Evolutionary conservation across 2,113 vertebrate species (phyloP), one percentile per base, ranked within the genome.

Genomic region (Ptilorrhoa leucosticta): DNA sequence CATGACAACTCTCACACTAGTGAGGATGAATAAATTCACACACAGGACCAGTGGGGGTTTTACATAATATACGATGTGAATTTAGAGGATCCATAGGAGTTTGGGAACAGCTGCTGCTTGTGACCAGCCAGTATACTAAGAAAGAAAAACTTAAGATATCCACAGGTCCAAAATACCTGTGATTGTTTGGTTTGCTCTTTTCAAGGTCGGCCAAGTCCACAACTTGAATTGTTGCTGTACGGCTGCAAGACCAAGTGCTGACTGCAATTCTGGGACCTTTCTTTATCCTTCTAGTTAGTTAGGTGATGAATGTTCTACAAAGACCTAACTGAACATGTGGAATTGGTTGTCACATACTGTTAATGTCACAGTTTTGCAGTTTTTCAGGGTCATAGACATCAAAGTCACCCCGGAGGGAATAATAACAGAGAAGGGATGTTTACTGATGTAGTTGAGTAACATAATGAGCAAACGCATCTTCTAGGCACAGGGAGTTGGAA

Each of bases 1-100:
- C 97, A 98, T 44, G 97, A 98, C 2, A 97, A 98, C 65, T 98
- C 96, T 92, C 98, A 98, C 68, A 97, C 89, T n/a, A 39, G 18
- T 14, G 96, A 91, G 45, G 94, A 91, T 23, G 83, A 53, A 24
- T 96, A 64, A 23, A 57, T 98, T 87, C 98, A 98, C 89, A 98
- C 95, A 11, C 97, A 98, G 95, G 98, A 98, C 93, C 97, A 97
- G 50, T 48, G 31, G 50, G 98, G 98, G 9, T 66, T 96, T 24
- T 97, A 92, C 21, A n/a, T 98, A 27, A 88, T 97, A 45, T 98
- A 98, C 27, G 88, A 98, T 11, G 65, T 54, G 9, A 98, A 98
- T 58, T 78, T 98, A 89, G 87, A 73, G n/a, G 98, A 98, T 82
- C 76, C 98, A 89, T 71, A 97, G 56, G 94, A 98, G 11, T 88